Conservation (phyloP, 2,888 invertebrate genomes). For the Sarcophaga rosellei region DNA sequence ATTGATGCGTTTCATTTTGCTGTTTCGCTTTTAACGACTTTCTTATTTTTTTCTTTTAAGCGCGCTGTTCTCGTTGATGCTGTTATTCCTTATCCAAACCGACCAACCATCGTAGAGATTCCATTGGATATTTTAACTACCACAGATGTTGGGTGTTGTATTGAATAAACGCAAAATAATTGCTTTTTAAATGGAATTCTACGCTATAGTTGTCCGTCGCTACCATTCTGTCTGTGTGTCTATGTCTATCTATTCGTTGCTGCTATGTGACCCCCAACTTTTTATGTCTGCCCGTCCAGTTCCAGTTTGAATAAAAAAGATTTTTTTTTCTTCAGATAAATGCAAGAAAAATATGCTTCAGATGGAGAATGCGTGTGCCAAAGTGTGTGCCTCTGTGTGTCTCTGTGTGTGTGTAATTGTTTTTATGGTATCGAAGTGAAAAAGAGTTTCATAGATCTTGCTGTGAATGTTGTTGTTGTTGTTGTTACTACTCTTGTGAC, state of each 20-base stretch:
- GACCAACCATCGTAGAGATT: not conserved
- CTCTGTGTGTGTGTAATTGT: not conserved
- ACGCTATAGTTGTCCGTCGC: slow-evolving; percentile 31
- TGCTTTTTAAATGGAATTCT: slow-evolving; percentile 74
- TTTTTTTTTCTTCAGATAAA: slow-evolving; percentile 19
- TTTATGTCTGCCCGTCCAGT: slow-evolving; percentile 47
- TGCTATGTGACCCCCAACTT: slow-evolving; percentile 47
- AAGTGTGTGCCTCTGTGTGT: not conserved
- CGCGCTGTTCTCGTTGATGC: slow-evolving; percentile 26
- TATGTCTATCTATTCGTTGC: not conserved
- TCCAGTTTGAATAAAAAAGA: not conserved
- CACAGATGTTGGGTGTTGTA: slow-evolving; percentile 68
- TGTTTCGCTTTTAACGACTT: not conserved
- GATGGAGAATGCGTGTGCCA: not conserved
- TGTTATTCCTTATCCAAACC: not conserved
- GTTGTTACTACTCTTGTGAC: slow-evolving; percentile 28
- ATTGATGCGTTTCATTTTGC: slow-evolving; percentile 30
- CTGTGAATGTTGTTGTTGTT: slow-evolving; percentile 1
- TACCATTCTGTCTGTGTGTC: not conserved
- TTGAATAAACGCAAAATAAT: slow-evolving; percentile 75
- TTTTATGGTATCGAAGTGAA: slow-evolving; percentile 16
- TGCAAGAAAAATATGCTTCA: not conserved
- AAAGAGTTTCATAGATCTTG: slow-evolving; percentile 42
- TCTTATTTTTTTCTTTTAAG: not conserved
- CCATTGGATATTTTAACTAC: slow-evolving; percentile 42